These are phyloP conservation scores for Nesometra sesokonis DNA, from an alignment of 35 echinoderm and acorn worm genomes.

Conservation along the genomic window DNA sequence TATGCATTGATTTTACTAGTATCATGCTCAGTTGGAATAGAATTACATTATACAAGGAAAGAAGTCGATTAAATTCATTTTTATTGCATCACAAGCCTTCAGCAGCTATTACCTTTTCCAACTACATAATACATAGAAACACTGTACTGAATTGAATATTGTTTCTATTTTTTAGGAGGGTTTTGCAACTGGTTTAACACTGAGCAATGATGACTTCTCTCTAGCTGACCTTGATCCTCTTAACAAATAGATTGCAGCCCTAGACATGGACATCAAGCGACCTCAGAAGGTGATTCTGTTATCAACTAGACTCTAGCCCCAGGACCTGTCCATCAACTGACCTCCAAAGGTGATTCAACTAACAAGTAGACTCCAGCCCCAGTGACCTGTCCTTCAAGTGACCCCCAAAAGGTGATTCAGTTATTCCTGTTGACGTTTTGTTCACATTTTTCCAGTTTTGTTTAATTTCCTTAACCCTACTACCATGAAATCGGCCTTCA, in stretches of 20 bases:
- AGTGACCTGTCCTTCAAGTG: background rate
- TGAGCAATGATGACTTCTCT: conserved; percentile 25
- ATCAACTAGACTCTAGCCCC: too few relatives aligned
- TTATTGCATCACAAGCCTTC: too few relatives aligned
- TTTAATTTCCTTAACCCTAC: background rate
- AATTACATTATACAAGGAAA: too few relatives aligned
- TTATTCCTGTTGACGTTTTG: background rate
- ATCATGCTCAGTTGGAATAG: too few relatives aligned
- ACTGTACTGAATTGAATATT: background rate
- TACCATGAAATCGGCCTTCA: background rate
- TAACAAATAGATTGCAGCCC: conserved; percentile 4
- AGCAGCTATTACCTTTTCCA: too few relatives aligned
- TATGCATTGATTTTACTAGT: too few relatives aligned
- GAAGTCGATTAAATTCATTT: too few relatives aligned
- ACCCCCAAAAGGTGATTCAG: background rate
- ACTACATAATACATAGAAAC: too few relatives aligned
- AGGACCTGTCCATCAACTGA: too few relatives aligned
- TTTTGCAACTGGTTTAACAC: conserved; percentile 23
- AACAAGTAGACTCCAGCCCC: background rate
- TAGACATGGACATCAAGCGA: too few relatives aligned
- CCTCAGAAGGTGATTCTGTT: too few relatives aligned
- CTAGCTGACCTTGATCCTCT: conserved; percentile 28
- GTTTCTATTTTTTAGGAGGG: conserved; percentile 11
- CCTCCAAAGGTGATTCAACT: too few relatives aligned
- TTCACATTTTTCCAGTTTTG: background rate